phyloP scores from a whole-genome alignment of 53 echinoderm and acorn worm genomes.

The Paracentrotus lividus region DNA sequence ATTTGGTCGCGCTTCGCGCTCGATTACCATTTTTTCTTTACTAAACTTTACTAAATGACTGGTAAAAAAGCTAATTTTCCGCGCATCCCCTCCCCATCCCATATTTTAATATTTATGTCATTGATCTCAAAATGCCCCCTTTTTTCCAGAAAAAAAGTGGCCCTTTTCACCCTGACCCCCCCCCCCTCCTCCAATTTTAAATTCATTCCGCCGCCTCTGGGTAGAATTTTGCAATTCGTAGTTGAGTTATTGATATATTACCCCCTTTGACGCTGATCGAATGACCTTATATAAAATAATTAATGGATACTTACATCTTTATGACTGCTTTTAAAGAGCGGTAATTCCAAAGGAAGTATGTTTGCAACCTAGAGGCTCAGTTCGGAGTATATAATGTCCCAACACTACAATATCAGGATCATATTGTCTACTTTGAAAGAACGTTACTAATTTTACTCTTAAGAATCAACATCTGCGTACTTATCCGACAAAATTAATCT shows the following conservation, averaged over 20 bases:
- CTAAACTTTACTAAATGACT: no score
- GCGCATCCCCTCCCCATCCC: no score
- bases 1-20: no score
- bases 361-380: not conserved
- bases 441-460: not conserved
- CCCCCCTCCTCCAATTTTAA: not conserved
- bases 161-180: no score
- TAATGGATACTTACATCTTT: conserved; percentile 4
- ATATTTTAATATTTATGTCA: no score
- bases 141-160: no score
- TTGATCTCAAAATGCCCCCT: no score
- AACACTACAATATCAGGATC: not conserved
- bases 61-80: no score
- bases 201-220: not conserved
- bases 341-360: not conserved
- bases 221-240: no score
- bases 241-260: no score
- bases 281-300: not conserved
- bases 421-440: not conserved
- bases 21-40: no score
- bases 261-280: not conserved
- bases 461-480: not conserved
- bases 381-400: not conserved
- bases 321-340: not conserved
- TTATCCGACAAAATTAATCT: not conserved